Percentiles rank a stretch among this genome's conserved stretches.
Conservation (phyloP, 2,113 vertebrate genomes). For the Gambusia affinis region DNA sequence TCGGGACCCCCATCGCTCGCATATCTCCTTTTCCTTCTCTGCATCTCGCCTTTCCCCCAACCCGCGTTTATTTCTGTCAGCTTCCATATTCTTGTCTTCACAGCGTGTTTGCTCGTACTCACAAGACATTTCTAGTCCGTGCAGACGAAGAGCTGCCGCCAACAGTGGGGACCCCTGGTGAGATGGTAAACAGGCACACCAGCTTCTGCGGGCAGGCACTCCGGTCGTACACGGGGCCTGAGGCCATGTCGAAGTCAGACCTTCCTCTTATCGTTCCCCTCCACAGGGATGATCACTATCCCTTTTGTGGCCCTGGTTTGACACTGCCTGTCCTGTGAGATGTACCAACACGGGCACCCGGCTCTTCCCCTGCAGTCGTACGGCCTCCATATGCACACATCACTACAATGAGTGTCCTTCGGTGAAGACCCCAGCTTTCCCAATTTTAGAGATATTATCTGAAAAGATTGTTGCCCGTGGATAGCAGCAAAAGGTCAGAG, state of each 20-base stretch:
- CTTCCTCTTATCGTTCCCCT: slow-evolving; percentile 65
- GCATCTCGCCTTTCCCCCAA: slow-evolving; percentile 68
- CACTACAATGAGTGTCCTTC: slow-evolving; percentile 72
- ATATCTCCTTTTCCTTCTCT: slow-evolving; percentile 51
- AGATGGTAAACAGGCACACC: slow-evolving; percentile 78
- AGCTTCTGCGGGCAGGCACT: slow-evolving; percentile 65
- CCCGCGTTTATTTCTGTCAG: slow-evolving; percentile 82
- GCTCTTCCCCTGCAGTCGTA: slow-evolving; percentile 62
- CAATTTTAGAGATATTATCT: slow-evolving; percentile 73
- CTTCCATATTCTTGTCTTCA: slow-evolving; percentile 84
- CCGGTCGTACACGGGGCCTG: slow-evolving; percentile 50
- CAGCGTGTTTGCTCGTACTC: slow-evolving; percentile 70
- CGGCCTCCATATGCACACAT: slow-evolving; percentile 79
- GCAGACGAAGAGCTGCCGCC: slow-evolving; percentile 59
- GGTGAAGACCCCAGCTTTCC: slow-evolving; percentile 65
- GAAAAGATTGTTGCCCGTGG: slow-evolving; percentile 71
- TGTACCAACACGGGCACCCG: slow-evolving; percentile 63
- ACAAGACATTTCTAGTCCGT: slow-evolving; percentile 72
- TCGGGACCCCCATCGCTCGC: slow-evolving; percentile 60
- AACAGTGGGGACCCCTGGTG: slow-evolving; percentile 67
- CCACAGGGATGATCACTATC: slow-evolving; percentile 69
- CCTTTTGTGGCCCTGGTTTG: slow-evolving; percentile 67
- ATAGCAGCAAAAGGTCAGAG: slow-evolving; percentile 70
- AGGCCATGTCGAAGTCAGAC: slow-evolving; percentile 64
- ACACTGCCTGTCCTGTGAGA: slow-evolving; percentile 72